A percentile compares a stretch with the other conserved stretches of the same genome.
phyloP scores from a whole-genome alignment of 2,113 vertebrate species.

The Labeo catla region DNA sequence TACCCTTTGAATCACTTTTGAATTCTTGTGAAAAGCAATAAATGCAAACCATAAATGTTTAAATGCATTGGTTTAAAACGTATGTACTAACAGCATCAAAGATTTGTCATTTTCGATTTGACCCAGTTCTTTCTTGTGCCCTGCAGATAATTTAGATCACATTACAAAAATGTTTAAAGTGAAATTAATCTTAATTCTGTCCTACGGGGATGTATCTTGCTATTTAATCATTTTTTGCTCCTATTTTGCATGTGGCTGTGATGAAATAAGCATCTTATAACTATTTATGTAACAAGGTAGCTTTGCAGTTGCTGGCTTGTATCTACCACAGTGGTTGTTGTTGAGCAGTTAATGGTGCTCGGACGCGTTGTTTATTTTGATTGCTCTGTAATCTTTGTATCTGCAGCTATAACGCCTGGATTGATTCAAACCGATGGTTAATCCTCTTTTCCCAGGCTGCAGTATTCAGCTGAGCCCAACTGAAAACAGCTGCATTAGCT shows the following conservation, averaged over 20 bases:
- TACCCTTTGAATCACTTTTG: not conserved
- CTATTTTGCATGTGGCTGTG: not conserved
- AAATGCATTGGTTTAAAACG: not conserved
- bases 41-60: not conserved
- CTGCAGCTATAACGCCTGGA: slow-evolving; percentile 19
- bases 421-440: slow-evolving; percentile 36
- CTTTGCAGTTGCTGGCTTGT: not conserved
- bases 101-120: slow-evolving; percentile 11
- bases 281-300: not conserved
- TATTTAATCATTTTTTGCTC: not conserved
- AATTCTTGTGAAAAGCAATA: no score
- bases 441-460: slow-evolving; percentile 60
- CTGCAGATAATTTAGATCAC: slow-evolving; percentile 52
- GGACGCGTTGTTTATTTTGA: slow-evolving; percentile 22
- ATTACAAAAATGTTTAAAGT: slow-evolving; percentile 63
- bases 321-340: not conserved
- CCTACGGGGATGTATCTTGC: slow-evolving; percentile 23
- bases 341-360: slow-evolving; percentile 23
- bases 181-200: slow-evolving; percentile 63
- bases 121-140: slow-evolving; percentile 27
- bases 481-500: slow-evolving; percentile 65
- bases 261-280: not conserved
- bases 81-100: not conserved
- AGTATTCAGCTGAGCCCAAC: slow-evolving; percentile 60
- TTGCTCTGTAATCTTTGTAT: slow-evolving; percentile 45